Evolutionary conservation across 1,140 invertebrate species (phyloP).

Genomic region (Drosophila lowei): DNA sequence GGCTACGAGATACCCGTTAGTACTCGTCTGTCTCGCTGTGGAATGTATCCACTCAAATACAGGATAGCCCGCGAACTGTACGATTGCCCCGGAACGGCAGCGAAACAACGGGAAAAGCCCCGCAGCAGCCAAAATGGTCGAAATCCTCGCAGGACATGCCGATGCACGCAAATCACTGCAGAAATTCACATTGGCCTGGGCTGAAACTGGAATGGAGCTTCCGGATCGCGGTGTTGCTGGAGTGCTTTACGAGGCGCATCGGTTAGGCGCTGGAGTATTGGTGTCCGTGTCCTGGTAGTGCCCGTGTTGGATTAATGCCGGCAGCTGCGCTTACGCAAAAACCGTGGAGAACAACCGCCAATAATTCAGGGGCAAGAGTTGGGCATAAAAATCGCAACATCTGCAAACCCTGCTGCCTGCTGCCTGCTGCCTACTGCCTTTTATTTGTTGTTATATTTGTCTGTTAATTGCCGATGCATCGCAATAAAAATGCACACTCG

Average conservation of each 20-base stretch:
- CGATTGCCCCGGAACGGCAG: slow-evolving; percentile 2
- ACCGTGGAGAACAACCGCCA: slow-evolving; percentile 59
- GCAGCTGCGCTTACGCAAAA: slow-evolving; percentile 51
- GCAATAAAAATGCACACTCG: slow-evolving; percentile 58
- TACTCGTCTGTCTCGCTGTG: background rate
- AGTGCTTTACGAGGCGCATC: slow-evolving; percentile 67
- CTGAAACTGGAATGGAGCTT: slow-evolving; percentile 19
- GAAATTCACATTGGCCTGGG: slow-evolving; percentile 53
- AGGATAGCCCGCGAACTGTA: background rate
- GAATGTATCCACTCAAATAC: background rate
- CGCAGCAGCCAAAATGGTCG: slow-evolving; percentile 9
- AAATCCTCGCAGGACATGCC: slow-evolving; percentile 60
- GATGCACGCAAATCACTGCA: slow-evolving; percentile 73
- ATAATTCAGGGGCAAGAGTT: slow-evolving; percentile 65
- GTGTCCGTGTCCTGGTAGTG: slow-evolving; percentile 11
- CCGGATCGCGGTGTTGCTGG: slow-evolving; percentile 44
- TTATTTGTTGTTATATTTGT: slow-evolving; percentile 73
- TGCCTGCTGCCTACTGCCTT: slow-evolving; percentile 15
- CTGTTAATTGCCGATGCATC: slow-evolving; percentile 69
- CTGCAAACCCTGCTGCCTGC: slow-evolving; percentile 33
- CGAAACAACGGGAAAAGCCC: slow-evolving; percentile 27
- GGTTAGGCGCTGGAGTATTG: slow-evolving; percentile 32
- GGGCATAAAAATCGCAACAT: slow-evolving; percentile 73
- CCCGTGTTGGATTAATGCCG: slow-evolving; percentile 62
- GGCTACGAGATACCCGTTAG: background rate